Evolutionary conservation across 1,140 invertebrate species (phyloP).

Genomic region (Drosophila insularis): DNA sequence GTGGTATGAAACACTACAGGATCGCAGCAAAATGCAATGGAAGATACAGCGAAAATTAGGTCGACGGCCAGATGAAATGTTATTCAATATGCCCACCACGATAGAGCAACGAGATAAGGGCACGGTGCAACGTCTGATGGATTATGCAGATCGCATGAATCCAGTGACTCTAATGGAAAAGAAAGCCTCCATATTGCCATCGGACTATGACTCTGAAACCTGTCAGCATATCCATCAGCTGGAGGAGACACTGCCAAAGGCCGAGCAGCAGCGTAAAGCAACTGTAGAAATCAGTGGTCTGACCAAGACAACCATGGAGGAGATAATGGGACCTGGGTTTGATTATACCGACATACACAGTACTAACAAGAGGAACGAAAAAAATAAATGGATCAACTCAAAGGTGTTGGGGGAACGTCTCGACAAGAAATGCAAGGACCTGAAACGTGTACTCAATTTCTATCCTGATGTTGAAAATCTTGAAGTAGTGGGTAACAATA

Average conservation of each 20-base stretch:
- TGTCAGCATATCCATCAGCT: slow-evolving; percentile 25
- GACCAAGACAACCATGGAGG: slow-evolving; percentile 32
- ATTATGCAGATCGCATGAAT: slow-evolving; percentile 57
- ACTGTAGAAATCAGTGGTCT: slow-evolving; percentile 58
- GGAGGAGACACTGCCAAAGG: slow-evolving; percentile 54
- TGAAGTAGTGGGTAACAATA: slow-evolving; percentile 52
- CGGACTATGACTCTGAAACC: slow-evolving; percentile 1
- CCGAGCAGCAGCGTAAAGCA: slow-evolving; percentile 26
- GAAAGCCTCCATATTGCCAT: slow-evolving; percentile 5
- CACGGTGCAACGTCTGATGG: slow-evolving; percentile 56
- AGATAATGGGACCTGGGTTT: slow-evolving; percentile 41
- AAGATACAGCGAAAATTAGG: slow-evolving; percentile 43
- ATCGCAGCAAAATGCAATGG: slow-evolving; percentile 39
- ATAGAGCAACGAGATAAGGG: slow-evolving; percentile 55
- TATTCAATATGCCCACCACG: slow-evolving; percentile 49
- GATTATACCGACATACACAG: not conserved
- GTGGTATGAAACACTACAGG: slow-evolving; percentile 54
- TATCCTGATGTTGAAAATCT: slow-evolving; percentile 58
- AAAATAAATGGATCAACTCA: slow-evolving; percentile 51
- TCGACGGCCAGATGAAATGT: slow-evolving; percentile 49
- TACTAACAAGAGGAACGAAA: not conserved
- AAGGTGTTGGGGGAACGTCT: slow-evolving; percentile 43
- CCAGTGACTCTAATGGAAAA: slow-evolving; percentile 25
- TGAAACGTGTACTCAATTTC: slow-evolving; percentile 52
- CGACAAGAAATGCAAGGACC: slow-evolving; percentile 26